Base-by-base conservation (phyloP, 2,888 invertebrate genomes). In the Pecten maximus region DNA sequence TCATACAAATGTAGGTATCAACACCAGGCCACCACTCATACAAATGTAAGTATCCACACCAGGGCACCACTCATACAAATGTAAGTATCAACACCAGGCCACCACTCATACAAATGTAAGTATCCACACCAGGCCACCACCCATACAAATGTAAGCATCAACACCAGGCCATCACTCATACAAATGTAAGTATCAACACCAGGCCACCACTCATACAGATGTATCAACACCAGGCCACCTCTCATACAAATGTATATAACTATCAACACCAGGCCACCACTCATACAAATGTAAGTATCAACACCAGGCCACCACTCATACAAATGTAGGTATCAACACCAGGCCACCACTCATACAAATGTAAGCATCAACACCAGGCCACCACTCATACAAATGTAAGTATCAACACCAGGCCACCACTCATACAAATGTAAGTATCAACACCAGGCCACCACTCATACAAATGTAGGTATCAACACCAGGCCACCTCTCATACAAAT, bases 341-440 rank as follows among this genome's bases (percentile, higher is more conserved):
- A n/a, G n/a, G n/a, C n/a, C n/a, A n/a, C n/a, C 54, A 54, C 23
- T 2, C 28, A 87, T 15, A 44, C 12, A 44, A 12, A 12, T 44
- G 44, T 44, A 60, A 93, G 93, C 28, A 90, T 92, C 2, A 88
- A 92, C 39, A 91, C 88, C 16, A 93, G 92, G 90, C 94, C 94
- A n/a, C 92, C 94, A 48, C 88, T 94, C 0, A 92, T 94, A 48
- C 91, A 95, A 40, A 93, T 95, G 94, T 95, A 93, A 94, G 94
- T 93, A n/a, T n/a, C n/a, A n/a, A 16, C 8, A 44, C 44, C 12
- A 44, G 44, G 44, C 12, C 12, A 12, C 4, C 44, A 44, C 44
- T 44, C 12, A 12, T 44, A 44, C 44, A 44, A 44, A 44, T 6
- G n/a, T n/a, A n/a, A n/a, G 40, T 87, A 35, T 19, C 8, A 39